phyloP scores from a whole-genome alignment of 2,797 vertebrate species.

The Parauchenoglanis punctatus region DNA sequence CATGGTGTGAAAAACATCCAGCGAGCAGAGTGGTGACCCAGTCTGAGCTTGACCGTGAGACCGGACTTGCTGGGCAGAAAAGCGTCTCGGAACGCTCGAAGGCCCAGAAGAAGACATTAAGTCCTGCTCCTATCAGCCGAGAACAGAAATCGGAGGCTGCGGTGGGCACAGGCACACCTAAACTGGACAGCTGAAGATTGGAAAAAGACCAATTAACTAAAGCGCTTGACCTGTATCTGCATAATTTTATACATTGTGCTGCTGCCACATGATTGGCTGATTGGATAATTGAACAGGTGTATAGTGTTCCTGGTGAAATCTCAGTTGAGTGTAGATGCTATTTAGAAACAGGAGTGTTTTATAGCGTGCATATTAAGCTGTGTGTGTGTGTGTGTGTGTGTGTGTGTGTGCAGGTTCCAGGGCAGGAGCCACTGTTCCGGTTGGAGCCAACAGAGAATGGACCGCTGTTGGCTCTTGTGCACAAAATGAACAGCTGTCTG shows the following conservation, averaged over 20 bases:
- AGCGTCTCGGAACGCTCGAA: not conserved
- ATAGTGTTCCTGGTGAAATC: not conserved
- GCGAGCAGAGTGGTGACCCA: not conserved
- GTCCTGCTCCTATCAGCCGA: not conserved
- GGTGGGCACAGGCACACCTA: not conserved
- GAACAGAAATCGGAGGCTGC: not conserved
- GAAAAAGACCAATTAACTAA: not conserved
- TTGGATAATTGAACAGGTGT: not conserved
- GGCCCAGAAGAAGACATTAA: not conserved
- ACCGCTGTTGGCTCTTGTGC: constrained; percentile 90
- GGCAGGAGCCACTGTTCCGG: constrained; percentile 87
- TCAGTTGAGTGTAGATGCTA: not conserved
- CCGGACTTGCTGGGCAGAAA: not conserved
- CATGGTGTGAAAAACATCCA: not conserved
- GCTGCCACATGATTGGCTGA: not conserved
- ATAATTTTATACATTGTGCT: not conserved
- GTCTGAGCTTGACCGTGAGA: not conserved
- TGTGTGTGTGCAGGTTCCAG: constrained; percentile 79
- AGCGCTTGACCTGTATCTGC: not conserved
- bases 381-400: not conserved
- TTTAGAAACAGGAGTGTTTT: not conserved
- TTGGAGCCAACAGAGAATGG: constrained; percentile 89
- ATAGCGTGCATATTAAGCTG: not conserved
- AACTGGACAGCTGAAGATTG: not conserved
- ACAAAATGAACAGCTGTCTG: constrained; percentile 99